Evolutionary conservation across 2,113 vertebrate species (phyloP), one percentile per base, ranked within the genome.

Genomic region (Actenoides hombroni): DNA sequence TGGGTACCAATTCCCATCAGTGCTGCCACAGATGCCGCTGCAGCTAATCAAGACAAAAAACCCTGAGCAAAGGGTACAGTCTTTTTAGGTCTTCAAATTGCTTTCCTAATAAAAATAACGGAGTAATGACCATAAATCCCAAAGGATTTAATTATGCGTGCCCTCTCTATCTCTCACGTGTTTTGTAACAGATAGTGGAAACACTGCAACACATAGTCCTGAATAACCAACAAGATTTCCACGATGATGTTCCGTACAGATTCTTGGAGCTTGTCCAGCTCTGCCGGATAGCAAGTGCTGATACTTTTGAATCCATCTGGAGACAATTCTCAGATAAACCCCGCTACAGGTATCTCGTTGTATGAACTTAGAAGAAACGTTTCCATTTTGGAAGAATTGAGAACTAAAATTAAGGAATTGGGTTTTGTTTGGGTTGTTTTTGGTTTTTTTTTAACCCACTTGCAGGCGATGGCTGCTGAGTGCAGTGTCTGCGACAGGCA

Each of bases 381-480:
- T 28, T 24, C 15, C 1, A 2, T 20, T 16, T 78, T 46, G 57
- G 24, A 37, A 60, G 44, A 48, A 29, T 1, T 71, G 14, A 71
- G 35, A 85, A 33, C 24, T 71, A 54, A 92, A 86, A n/a, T 42
- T 17, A 75, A 88, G 44, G 51, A 49, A 25, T 51, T 51, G 49
- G 23, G 8, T 46, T 46, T 10, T 33, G 83, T 44, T n/a, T 37
- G 46, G 24, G 31, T 31, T 10, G 7, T 7, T 33, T 42, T 42
- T 42, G 42, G 37, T 37, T 42, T 42, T n/a, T 60, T 19, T 15
- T 26, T 16, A 42, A 26, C 10, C 31, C 48, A 2, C 28, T 79
- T 94, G 49, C 86, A 99, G 99, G 93, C 93, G 96, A 2, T 98
- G 98, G 98, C 97, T 99, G 67, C 90, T 98, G 96, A 98, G 98